Evolutionary conservation across 2,888 invertebrate species (phyloP).

Genomic region (Cosmopolites sordidus): DNA sequence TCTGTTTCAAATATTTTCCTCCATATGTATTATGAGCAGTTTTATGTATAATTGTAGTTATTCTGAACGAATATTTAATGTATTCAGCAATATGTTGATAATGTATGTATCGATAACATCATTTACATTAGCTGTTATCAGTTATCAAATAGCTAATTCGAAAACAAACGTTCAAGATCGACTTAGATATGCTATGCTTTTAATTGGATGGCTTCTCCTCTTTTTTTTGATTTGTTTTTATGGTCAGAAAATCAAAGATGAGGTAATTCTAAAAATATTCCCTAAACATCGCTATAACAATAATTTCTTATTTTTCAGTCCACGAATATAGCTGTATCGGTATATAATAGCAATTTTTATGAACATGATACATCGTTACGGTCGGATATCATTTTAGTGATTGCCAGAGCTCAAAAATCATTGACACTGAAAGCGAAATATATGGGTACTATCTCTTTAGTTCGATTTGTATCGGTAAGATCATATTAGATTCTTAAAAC

Average conservation of each 20-base stretch:
- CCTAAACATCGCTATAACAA: no score
- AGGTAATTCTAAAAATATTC: conserved; percentile 7
- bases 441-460: conserved; percentile 10
- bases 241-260: conserved; percentile 9
- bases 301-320: conserved; percentile 7
- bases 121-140: conserved; percentile 14
- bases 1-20: no score
- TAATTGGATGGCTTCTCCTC: conserved; percentile 11
- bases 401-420: conserved; percentile 8
- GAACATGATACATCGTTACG: neutral
- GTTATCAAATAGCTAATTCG: conserved; percentile 17
- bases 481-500: neutral
- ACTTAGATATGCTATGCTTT: conserved; percentile 15
- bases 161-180: conserved; percentile 11
- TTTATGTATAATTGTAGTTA: conserved; percentile 7
- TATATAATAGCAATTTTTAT: conserved; percentile 11
- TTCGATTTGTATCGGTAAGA: conserved; percentile 10
- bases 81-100: conserved; percentile 8
- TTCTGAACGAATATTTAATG: conserved; percentile 8
- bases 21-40: no score
- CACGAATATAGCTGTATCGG: conserved; percentile 1
- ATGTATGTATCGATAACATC: conserved; percentile 16
- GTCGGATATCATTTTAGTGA: conserved; percentile 2
- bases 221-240: conserved; percentile 16
- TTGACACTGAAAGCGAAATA: conserved; percentile 6